These are phyloP conservation scores for Isichthys henryi DNA, from an alignment of 2,113 vertebrate species.

Conservation along the genomic window DNA sequence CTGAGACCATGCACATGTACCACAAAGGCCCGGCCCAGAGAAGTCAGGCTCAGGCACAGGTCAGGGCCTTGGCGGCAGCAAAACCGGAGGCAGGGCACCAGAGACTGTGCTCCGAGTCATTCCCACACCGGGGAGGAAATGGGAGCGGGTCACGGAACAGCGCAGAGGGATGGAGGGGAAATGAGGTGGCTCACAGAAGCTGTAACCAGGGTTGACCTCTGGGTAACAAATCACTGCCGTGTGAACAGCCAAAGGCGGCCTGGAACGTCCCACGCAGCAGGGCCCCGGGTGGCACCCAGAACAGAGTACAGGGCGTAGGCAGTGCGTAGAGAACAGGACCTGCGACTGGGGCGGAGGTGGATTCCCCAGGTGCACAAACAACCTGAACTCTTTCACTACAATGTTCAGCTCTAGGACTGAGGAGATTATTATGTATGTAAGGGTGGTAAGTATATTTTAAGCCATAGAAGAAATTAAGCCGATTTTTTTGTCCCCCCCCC, in stretches of 20 bases:
- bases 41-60: not conserved
- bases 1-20: not conserved
- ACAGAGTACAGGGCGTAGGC: not conserved
- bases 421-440: not conserved
- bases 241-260: not conserved
- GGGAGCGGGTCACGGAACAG: constrained; percentile 46
- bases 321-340: not conserved
- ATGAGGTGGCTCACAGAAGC: not conserved
- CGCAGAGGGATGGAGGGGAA: constrained; percentile 26
- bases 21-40: not conserved
- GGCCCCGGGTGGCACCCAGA: not conserved
- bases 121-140: constrained; percentile 48
- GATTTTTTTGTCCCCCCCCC: not conserved
- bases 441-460: not conserved
- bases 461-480: constrained; percentile 50
- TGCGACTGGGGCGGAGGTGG: not conserved
- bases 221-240: not conserved
- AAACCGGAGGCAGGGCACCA: not conserved
- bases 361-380: not conserved
- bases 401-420: not conserved
- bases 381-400: not conserved
- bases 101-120: not conserved
- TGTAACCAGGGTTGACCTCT: not conserved
- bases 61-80: not conserved
- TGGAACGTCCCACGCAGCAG: not conserved